A percentile compares a stretch with the other conserved stretches of the same genome.
These are phyloP conservation scores for Paratrypauchen microcephalus DNA, from an alignment of 2,797 vertebrate genomes.

Conservation along the genomic window DNA sequence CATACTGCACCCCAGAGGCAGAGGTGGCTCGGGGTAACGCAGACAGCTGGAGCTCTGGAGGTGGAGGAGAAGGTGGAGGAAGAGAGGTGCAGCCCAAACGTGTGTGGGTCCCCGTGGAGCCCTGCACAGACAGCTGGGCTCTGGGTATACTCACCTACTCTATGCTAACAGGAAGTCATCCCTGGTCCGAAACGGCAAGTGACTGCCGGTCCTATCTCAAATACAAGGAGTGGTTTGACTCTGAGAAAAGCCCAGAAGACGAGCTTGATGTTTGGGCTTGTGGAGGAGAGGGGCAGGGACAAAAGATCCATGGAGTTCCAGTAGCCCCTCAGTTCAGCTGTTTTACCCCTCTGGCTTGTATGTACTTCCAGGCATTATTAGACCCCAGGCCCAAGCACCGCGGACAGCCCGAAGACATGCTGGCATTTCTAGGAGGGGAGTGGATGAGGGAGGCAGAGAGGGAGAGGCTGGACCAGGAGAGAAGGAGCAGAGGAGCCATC, in stretches of 20 bases:
- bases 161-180: slow-evolving; percentile 88
- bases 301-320: neutral
- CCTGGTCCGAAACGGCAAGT: slow-evolving; percentile 85
- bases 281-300: neutral
- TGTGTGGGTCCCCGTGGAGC: slow-evolving; percentile 79
- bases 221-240: slow-evolving; percentile 80
- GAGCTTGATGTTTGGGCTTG: slow-evolving; percentile 50
- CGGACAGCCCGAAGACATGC: slow-evolving; percentile 69
- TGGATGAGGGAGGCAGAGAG: slow-evolving; percentile 74
- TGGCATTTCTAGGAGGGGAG: slow-evolving; percentile 74
- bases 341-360: slow-evolving; percentile 74
- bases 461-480: slow-evolving; percentile 43
- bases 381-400: slow-evolving; percentile 73
- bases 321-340: slow-evolving; percentile 78
- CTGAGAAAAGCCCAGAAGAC: slow-evolving; percentile 12
- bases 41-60: slow-evolving; percentile 50
- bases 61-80: neutral
- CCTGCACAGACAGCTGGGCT: slow-evolving; percentile 88
- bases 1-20: slow-evolving; percentile 88
- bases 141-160: slow-evolving; percentile 89
- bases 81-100: slow-evolving; percentile 9
- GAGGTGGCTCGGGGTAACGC: slow-evolving; percentile 56
- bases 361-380: slow-evolving; percentile 80
- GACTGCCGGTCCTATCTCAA: slow-evolving; percentile 83
- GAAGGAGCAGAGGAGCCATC: slow-evolving; percentile 51